Evolutionary conservation across 1,140 invertebrate genomes (phyloP).

Genomic region (Papilio glaucus): DNA sequence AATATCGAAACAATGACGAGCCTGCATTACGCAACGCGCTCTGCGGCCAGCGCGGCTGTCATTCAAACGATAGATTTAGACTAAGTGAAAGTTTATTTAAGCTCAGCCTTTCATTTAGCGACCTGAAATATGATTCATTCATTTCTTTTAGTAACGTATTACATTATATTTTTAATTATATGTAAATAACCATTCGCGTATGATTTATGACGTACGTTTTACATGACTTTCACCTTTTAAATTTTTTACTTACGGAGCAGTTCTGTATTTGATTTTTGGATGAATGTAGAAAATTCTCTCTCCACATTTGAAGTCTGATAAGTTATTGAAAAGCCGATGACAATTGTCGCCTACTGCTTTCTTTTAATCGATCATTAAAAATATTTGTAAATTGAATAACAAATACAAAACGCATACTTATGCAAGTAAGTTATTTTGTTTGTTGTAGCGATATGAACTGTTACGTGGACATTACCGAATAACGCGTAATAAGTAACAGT

Average conservation of each 20-base stretch:
- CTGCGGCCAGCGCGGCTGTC: constrained; percentile 68
- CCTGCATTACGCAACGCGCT: constrained; percentile 69
- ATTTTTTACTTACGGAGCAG: neutral
- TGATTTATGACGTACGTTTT: constrained; percentile 9
- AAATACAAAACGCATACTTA: neutral
- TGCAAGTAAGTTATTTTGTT: neutral
- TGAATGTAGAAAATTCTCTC: neutral
- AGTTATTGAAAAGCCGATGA: too few relatives aligned
- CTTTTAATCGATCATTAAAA: neutral
- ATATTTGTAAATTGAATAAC: neutral
- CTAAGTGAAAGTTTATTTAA: constrained; percentile 72
- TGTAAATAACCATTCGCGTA: constrained; percentile 23
- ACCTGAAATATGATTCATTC: constrained; percentile 17
- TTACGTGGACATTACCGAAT: constrained; percentile 78
- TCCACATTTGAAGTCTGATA: neutral
- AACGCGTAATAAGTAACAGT: constrained; percentile 79
- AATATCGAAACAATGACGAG: constrained; percentile 81
- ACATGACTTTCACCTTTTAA: constrained; percentile 29
- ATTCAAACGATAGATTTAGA: constrained; percentile 65
- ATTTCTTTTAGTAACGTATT: constrained; percentile 36
- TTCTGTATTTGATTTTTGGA: neutral
- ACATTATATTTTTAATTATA: constrained; percentile 32
- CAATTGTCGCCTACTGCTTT: neutral
- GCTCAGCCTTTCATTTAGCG: constrained; percentile 43
- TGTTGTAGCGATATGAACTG: constrained; percentile 56